Evolutionary conservation across 1,140 invertebrate genomes (phyloP), one percentile per base, ranked within the genome.

Genomic region (Macrosteles quadrilineatus): DNA sequence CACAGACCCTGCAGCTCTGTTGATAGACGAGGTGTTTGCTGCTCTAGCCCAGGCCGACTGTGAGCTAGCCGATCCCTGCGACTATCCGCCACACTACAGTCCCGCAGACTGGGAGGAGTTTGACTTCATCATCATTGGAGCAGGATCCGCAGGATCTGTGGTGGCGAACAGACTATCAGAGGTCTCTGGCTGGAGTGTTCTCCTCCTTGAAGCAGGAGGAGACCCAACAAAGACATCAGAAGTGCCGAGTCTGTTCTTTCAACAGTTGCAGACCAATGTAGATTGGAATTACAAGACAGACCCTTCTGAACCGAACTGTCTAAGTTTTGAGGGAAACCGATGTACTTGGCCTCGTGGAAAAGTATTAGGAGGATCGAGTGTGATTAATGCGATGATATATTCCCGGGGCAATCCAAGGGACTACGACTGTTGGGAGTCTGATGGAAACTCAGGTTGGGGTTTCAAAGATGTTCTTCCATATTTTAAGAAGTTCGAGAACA

Each of bases 201-300:
- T 95, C 53, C 82, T 95, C 0, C 72, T 96, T 45, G 93, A 96
- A 81, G 92, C 92, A 0, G 93, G 93, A 12, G 87, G 88, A 4
- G 88, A 93, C 78, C 92, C 94, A 75, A 90, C 87, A 62, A 87
- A 91, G 79, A 87, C 93, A 59, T 90, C 90, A 0, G 88, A 91
- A 76, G 86, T 93, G 23, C 91, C 91, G 0, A 84, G 89, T 0
- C 86, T 87, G 0, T 80, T 80, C 43, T 81, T 83, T 59, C 81
- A 85, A 70, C 84, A 84, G 72, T 59, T 76, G 68, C 92, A 89
- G 0, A 82, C 83, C 32, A 88, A 92, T 2, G 87, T 87, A 71
- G 93, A 92, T 79, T 94, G 92, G 91, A 85, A 86, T 6, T 93
- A 92, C 72, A 85, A 82, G 72, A 89, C 91, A 1, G 88, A 90